phyloP scores from a whole-genome alignment of 2,797 vertebrate genomes.

The Tapirus indicus region DNA sequence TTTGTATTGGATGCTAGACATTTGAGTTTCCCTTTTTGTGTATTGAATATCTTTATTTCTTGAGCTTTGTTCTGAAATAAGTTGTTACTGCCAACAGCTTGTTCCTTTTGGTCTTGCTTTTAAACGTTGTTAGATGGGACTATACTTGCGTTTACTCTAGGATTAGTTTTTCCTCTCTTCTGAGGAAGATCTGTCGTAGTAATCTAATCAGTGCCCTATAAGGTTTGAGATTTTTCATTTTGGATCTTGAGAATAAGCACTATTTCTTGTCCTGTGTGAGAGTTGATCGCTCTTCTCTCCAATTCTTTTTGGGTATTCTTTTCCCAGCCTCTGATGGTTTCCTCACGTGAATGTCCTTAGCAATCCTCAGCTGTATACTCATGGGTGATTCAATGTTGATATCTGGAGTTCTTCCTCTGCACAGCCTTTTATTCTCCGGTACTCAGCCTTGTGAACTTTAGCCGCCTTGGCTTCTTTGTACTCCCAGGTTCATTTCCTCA shows the following conservation, averaged over 20 bases:
- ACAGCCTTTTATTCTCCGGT: background rate
- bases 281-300: background rate
- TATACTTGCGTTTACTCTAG: background rate
- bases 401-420: background rate
- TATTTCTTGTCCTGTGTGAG: background rate
- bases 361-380: background rate
- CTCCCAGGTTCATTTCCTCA: background rate
- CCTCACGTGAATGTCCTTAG: background rate
- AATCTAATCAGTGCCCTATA: background rate
- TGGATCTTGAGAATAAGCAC: background rate
- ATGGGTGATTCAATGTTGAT: background rate
- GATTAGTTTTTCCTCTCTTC: constrained; percentile 4
- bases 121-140: background rate
- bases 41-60: background rate
- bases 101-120: background rate
- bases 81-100: background rate
- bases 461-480: background rate
- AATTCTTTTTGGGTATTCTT: background rate
- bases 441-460: background rate
- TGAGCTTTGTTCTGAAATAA: background rate
- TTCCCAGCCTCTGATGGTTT: background rate
- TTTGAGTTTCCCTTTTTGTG: background rate
- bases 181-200: background rate
- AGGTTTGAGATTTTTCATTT: background rate
- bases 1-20: background rate